Base-by-base conservation (phyloP, 2,113 vertebrate genomes). In the Corythoichthys intestinalis region DNA sequence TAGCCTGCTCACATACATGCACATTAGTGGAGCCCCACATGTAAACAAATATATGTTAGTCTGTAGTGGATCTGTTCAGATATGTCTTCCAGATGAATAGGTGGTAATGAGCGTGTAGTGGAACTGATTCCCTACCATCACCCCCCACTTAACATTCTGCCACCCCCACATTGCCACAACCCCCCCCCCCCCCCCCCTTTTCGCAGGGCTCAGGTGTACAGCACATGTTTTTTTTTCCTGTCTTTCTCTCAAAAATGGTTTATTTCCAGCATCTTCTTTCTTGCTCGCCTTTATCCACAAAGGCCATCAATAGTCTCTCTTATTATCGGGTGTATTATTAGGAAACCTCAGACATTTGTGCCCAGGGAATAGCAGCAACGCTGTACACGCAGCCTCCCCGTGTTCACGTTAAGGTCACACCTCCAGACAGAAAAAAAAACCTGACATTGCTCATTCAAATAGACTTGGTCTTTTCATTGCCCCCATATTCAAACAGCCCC, bases 1-100 rank as follows among this genome's bases (percentile, higher is more conserved):
- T 5, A 60, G 66, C 69, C 71, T 53, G 44, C 35, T 46, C 66
- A 70, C 69, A 54, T 2, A 34, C 38, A 41, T 1, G 35, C 35
- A 66, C 52, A 52, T 14, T 5, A 28, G 48, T 15, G 38, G 1
- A 56, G 47, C 72, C 14, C 0, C 48, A 60, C 38, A n/a, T 17
- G 35, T 37, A 67, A 50, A 64, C 59, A 62, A 61, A 76, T 59
- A 50, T 52, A 46, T 74, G 74, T 78, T 65, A 65, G 85, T 66
- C 75, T 71, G 65, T 50, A 20, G 76, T 78, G 68, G 76, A 72
- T 88, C 57, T 84, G 80, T 74, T 72, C 77, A 79, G 83, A 85
- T 84, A 86, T 86, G 85, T 89, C 85, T 89, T 89, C 88, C 89
- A 89, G 88, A 87, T 90, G 88, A 90, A 88, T 90, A 87, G 85